phyloP scores from a whole-genome alignment of 2,888 invertebrate genomes.

The Bhutanitis thaidina region DNA sequence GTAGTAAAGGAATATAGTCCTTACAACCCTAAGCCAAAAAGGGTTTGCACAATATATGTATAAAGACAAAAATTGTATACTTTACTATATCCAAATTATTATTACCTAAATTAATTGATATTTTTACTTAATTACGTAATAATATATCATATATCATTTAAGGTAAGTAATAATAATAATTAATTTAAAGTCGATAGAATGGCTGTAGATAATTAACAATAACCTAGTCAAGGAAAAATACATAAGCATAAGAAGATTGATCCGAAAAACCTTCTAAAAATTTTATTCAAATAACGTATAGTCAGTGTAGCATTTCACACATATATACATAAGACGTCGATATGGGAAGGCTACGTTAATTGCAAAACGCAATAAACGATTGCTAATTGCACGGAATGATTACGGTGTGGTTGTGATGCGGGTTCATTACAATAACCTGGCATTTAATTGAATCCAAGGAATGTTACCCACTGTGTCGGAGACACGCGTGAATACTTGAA shows the following conservation, averaged over 20 bases:
- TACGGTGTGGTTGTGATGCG: constrained; percentile 53
- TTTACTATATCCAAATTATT: too few relatives aligned
- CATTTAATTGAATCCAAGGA: constrained; percentile 64
- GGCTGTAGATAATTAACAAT: too few relatives aligned
- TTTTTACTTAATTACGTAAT: too few relatives aligned
- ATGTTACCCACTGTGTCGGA: constrained; percentile 41
- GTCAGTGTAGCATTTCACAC: constrained; percentile 31
- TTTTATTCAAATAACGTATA: constrained; percentile 36
- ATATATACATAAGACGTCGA: constrained; percentile 27
- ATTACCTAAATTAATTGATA: too few relatives aligned
- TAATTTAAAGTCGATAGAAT: too few relatives aligned
- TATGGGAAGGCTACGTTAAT: constrained; percentile 57
- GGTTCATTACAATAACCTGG: constrained; percentile 68
- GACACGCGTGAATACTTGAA: constrained; percentile 33
- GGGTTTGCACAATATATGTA: too few relatives aligned
- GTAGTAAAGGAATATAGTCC: too few relatives aligned
- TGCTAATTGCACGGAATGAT: constrained; percentile 67
- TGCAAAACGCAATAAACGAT: constrained; percentile 63
- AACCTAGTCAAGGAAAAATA: too few relatives aligned
- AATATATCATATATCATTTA: too few relatives aligned
- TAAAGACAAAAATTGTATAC: too few relatives aligned
- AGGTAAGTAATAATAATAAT: too few relatives aligned
- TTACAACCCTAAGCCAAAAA: too few relatives aligned
- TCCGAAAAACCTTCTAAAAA: background rate
- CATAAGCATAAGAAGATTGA: background rate